Conservation (phyloP, 1,140 invertebrate species). For the Stegodyphus dumicola region DNA sequence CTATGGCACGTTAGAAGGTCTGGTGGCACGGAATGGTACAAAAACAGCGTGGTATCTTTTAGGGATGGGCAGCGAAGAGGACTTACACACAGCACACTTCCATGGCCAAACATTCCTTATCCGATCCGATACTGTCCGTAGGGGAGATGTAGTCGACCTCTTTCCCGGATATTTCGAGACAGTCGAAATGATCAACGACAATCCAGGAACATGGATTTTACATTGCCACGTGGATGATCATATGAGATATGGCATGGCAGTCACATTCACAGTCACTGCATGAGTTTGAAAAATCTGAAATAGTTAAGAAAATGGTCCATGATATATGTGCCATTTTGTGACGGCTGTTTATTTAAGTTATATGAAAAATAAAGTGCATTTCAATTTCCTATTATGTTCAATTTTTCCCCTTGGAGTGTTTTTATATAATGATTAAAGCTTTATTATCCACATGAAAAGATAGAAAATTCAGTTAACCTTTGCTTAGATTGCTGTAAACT, state of each 20-base stretch:
- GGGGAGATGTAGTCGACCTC: constrained; percentile 65
- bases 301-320: neutral
- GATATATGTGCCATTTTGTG: no score
- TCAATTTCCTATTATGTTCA: no score
- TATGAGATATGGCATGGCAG: constrained; percentile 53
- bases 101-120: constrained; percentile 66
- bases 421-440: no score
- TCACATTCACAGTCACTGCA: constrained; percentile 57
- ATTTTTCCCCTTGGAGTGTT: no score
- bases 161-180: constrained; percentile 65
- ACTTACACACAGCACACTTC: constrained; percentile 66
- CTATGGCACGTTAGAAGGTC: constrained; percentile 64
- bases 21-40: constrained; percentile 63
- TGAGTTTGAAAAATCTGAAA: neutral
- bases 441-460: no score
- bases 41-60: constrained; percentile 65
- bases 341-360: no score
- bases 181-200: constrained; percentile 64
- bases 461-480: no score
- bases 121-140: constrained; percentile 60
- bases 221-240: constrained; percentile 61
- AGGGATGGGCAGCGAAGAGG: constrained; percentile 65
- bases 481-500: no score
- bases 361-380: no score
- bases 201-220: constrained; percentile 64